Base-by-base conservation (phyloP, 2,888 invertebrate genomes). In the Pemphredon lugubris region DNA sequence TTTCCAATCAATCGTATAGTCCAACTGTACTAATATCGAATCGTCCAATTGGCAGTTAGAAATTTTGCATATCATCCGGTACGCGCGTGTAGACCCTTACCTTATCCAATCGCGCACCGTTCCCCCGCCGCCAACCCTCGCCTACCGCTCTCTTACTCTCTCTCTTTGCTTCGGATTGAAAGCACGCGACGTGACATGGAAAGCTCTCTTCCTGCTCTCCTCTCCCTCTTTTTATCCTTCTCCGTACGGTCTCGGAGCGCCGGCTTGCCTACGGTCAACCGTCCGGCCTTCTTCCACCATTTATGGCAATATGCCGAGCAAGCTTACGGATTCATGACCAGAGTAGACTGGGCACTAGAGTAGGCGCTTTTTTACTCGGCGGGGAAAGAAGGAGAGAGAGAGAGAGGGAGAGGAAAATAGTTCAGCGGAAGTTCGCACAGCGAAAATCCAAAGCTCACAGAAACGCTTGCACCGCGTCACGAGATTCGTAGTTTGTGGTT, bases 251-350 rank as follows among this genome's bases (percentile, higher is more conserved):
- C 58, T 48, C 23, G 42, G 18, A 16, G 45, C n/a, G n/a, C n/a
- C n/a, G n/a, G n/a, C n/a, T n/a, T n/a, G n/a, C n/a, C n/a, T n/a
- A n/a, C n/a, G n/a, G n/a, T n/a, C n/a, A n/a, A n/a, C n/a, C n/a
- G 64, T 42, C 30, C 42, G 48, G 23, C 37, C 39, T 61, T 51
- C 59, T 63, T 69, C 65, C 50, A 18, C 45, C 70, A 65, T 73
- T 57, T 73, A 76, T 76, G 77, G 65, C 75, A 75, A 73, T 73
- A 75, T 68, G 68, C 75, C 67, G 53, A 68, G 42, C 59, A 34
- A 79, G 57, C 68, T 73, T 63, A 67, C 42, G 66, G 73, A 79
- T 78, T 73, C 73, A 63, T 67, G 55, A 54, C 34, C 14, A 30
- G 37, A 11, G 18, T 26, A 21, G 11, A 44, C 30, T 4, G 44